Conservation (phyloP, 1,140 invertebrate species). For the Nomia melanderi region DNA sequence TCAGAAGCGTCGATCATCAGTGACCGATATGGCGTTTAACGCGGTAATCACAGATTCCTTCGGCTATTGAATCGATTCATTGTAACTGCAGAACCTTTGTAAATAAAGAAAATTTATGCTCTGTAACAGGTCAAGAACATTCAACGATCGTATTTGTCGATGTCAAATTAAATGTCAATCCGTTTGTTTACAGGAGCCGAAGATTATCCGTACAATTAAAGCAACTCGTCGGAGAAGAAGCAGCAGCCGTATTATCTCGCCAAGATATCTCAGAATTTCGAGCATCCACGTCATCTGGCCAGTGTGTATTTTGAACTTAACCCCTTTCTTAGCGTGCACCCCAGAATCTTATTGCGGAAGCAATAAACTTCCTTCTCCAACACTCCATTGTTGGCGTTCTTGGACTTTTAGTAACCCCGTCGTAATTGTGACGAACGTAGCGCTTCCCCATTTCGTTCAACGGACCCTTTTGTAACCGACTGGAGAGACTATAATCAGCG, state of each 20-base stretch:
- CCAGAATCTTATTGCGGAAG: conserved; percentile 56
- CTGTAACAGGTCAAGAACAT: no score
- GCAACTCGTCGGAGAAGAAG: not conserved
- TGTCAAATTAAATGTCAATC: no score
- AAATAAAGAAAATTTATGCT: no score
- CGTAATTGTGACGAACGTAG: conserved; percentile 47
- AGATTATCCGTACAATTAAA: not conserved
- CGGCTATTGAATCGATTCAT: no score
- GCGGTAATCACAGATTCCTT: no score
- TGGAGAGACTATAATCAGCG: conserved; percentile 23
- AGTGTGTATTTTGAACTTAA: conserved; percentile 50
- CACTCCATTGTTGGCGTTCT: conserved; percentile 36
- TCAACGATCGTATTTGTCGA: no score
- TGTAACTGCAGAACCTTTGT: no score
- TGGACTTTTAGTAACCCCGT: conserved; percentile 40
- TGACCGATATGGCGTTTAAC: no score
- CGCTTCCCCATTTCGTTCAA: conserved; percentile 24
- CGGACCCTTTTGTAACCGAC: conserved; percentile 12
- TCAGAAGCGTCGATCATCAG: no score
- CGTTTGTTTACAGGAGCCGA: no score
- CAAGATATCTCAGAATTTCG: conserved; percentile 6
- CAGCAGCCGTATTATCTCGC: not conserved
- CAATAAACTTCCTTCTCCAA: conserved; percentile 51
- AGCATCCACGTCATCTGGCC: conserved; percentile 19
- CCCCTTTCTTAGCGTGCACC: conserved; percentile 33